Percentiles rank a stretch among this genome's conserved stretches.
Conservation (phyloP, 2,797 vertebrate genomes). For the Phrynocephalus vlangalii region DNA sequence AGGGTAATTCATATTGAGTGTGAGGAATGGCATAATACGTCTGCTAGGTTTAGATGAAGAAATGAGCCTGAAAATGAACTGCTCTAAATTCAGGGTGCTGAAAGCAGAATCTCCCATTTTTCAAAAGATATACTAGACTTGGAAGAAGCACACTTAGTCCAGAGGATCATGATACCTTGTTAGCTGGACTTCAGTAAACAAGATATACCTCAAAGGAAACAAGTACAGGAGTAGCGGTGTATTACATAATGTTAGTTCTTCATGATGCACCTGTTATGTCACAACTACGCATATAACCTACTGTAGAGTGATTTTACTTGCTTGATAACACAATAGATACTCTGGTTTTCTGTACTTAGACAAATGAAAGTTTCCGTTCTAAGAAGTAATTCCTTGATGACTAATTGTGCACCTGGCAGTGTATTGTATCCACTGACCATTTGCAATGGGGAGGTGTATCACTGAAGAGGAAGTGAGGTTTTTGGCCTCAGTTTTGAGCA, state of each 20-base stretch:
- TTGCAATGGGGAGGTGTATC: background rate
- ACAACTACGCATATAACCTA: background rate
- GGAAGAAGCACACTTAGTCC: background rate
- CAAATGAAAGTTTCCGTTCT: background rate
- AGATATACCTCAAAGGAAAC: background rate
- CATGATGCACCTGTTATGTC: background rate
- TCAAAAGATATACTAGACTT: background rate
- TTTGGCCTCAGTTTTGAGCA: background rate
- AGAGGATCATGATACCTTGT: background rate
- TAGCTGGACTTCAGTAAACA: background rate
- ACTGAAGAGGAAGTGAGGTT: background rate
- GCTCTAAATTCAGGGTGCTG: slow-evolving; percentile 11
- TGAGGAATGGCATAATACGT: fast-evolving
- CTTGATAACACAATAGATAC: background rate
- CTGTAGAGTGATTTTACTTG: background rate
- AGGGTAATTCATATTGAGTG: fast-evolving
- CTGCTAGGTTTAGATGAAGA: background rate
- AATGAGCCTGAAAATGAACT: slow-evolving; percentile 9
- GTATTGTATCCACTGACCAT: background rate
- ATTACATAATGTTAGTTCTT: background rate
- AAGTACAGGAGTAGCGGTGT: background rate
- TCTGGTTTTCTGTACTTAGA: background rate
- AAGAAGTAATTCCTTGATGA: background rate
- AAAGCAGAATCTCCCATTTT: background rate
- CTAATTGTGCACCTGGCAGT: background rate